Evolutionary conservation across 2,888 invertebrate genomes (phyloP), one percentile per base, ranked within the genome.

Genomic region (Hemicrepidius hirtus): DNA sequence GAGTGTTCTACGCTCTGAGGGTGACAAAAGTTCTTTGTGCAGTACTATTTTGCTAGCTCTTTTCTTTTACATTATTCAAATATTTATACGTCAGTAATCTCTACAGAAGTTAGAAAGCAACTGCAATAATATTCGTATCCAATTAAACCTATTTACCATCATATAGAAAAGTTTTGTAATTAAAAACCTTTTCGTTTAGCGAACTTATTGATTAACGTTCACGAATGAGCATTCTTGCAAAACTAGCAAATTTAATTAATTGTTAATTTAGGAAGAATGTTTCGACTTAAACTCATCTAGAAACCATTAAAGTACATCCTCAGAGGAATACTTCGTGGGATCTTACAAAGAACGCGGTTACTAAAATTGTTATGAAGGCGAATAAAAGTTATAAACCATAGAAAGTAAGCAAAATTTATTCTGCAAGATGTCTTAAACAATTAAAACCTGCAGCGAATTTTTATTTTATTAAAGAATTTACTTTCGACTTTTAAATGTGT

Each of bases 221-320:
- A 12, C 7, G 13, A 44, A 9, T 59, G 7, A n/a, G 24, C 24
- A 60, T 60, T 60, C 60, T 60, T 60, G 24, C 7, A 60, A 44
- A 60, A 60, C 60, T 60, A 60, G 21, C 41, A 12, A 60, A 60
- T 60, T 60, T 60, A 60, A 60, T 60, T 60, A 60, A 60, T 41
- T 60, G 60, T 60, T 60, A 60, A 60, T 41, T 60, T 60, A 60
- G 24, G 44, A 41, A 40, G 24, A 41, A 60, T 20, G 60, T 20
- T 24, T 60, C 12, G 21, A 41, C n/a, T 60, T 44, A 24, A 59
- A 60, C 24, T 60, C 21, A 13, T 35, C 37, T 37, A 16, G 37
- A 35, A 57, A 20, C 37, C 53, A 21, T 57, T 57, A 57, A 57
- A 35, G 35, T 18, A 16, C 18, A 46, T 46, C 16, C 16, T 18